Evolutionary conservation across 2,113 vertebrate genomes (phyloP).

Genomic region (Jaculus jaculus): DNA sequence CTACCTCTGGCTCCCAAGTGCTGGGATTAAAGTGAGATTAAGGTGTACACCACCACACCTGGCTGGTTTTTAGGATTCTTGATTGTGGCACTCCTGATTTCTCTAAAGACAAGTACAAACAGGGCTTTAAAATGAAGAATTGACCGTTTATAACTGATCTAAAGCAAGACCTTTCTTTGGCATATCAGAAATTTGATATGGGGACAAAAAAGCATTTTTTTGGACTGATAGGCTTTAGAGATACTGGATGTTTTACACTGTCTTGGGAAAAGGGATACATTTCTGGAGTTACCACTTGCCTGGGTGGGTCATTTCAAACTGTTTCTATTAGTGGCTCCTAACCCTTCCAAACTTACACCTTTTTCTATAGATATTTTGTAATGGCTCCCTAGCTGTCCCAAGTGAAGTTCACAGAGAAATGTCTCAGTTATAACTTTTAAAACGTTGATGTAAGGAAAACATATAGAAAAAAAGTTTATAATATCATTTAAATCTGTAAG

Average conservation of each 20-base stretch:
- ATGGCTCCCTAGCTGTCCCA: background rate
- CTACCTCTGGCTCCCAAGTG: too few species aligned
- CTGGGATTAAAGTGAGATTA: too few species aligned
- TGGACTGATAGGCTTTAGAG: constrained; percentile 31
- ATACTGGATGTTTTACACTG: constrained; percentile 2
- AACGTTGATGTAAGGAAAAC: background rate
- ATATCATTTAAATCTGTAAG: background rate
- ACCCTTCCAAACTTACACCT: background rate
- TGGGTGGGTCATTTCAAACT: background rate
- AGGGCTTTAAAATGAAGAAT: constrained; percentile 34
- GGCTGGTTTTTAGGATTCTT: background rate
- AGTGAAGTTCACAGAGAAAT: constrained; percentile 47
- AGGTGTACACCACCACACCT: too few species aligned
- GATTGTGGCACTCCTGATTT: background rate
- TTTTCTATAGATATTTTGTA: background rate
- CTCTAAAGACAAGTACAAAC: background rate
- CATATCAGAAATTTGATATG: constrained; percentile 36
- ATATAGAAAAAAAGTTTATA: background rate
- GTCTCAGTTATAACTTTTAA: constrained; percentile 22
- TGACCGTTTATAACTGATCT: constrained; percentile 6
- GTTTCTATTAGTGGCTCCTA: constrained; percentile 24
- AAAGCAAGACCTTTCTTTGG: background rate
- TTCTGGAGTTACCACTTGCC: background rate
- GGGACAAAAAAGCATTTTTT: constrained; percentile 13
- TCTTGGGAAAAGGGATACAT: background rate